Evolutionary conservation across 2,113 vertebrate species (phyloP), one percentile per base, ranked within the genome.

Genomic region (Galeopterus variegatus): DNA sequence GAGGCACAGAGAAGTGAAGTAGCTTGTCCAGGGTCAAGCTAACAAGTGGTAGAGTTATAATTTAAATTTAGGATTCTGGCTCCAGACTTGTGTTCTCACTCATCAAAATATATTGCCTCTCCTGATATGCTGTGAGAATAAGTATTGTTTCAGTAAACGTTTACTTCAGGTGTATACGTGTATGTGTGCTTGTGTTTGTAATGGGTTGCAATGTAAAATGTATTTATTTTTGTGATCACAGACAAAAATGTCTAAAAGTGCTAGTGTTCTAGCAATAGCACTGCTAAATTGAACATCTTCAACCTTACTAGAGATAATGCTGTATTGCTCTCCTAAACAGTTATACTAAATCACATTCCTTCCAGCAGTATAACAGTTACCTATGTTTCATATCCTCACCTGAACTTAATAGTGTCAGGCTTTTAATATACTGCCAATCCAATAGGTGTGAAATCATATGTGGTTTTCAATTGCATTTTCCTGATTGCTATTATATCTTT

Each of bases 401-500:
- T 95, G 41, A 94, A 90, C 36, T 80, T 93, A 83, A 88, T 54
- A 87, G 64, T 2, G 14, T 92, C 50, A 93, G 48, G 65, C 17
- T 96, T 91, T 60, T 76, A 81, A 72, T 86, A 54, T 69, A n/a
- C 26, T 89, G 33, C 36, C 14, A 82, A 62, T 62, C 1, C 33
- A 89, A 62, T 64, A 17, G 28, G n/a, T 94, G 21, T 96, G 67
- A 23, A 88, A 54, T 85, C 19, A 3, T 58, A 88, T 28, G 24
- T 89, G 48, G 45, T 72, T 94, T 90, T 73, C 75, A 91, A 88
- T 56, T 90, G 10, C 3, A 54, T 92, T 94, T 95, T 90, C 70
- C 33, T 70, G 19, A 72, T 94, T 90, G 85, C 33, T 73, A 36
- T 91, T 81, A 92, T 6, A 26, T 69, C 33, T 77, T 89, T 89